Conservation (phyloP, 2,113 vertebrate genomes). For the Hemibates koningsi region DNA sequence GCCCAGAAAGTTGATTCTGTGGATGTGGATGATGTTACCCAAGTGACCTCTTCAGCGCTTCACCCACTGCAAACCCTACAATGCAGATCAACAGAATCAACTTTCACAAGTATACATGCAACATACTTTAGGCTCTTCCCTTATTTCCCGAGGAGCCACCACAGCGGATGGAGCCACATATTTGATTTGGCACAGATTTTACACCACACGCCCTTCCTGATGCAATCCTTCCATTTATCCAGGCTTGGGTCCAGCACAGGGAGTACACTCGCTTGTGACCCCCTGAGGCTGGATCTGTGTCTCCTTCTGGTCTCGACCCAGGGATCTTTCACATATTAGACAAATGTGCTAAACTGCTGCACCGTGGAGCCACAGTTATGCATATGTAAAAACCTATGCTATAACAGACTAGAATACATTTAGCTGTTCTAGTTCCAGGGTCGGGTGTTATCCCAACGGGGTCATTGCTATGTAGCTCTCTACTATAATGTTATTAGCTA, state of each 20-base stretch:
- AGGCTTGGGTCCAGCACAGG: neutral
- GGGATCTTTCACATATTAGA: neutral
- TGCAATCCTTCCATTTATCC: neutral
- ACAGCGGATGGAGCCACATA: neutral
- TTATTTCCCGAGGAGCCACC: neutral
- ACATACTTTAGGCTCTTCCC: neutral
- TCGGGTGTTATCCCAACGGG: neutral
- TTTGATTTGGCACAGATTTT: neutral
- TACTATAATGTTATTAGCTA: neutral
- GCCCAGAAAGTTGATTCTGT: neutral
- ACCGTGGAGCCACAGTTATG: neutral
- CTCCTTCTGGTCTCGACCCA: neutral
- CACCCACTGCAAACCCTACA: neutral
- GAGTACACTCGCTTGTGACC: neutral
- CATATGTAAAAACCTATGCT: neutral
- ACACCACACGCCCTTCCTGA: neutral
- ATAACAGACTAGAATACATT: neutral
- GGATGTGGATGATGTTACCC: neutral
- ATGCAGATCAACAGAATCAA: neutral
- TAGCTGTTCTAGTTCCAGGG: neutral
- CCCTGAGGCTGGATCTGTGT: neutral
- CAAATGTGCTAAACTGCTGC: neutral
- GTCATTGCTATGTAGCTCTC: neutral
- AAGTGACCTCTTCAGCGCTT: neutral
- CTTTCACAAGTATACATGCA: neutral